These are phyloP conservation scores for Tolmerus cingulatus DNA, from an alignment of 2,888 invertebrate genomes.

Conservation along the genomic window DNA sequence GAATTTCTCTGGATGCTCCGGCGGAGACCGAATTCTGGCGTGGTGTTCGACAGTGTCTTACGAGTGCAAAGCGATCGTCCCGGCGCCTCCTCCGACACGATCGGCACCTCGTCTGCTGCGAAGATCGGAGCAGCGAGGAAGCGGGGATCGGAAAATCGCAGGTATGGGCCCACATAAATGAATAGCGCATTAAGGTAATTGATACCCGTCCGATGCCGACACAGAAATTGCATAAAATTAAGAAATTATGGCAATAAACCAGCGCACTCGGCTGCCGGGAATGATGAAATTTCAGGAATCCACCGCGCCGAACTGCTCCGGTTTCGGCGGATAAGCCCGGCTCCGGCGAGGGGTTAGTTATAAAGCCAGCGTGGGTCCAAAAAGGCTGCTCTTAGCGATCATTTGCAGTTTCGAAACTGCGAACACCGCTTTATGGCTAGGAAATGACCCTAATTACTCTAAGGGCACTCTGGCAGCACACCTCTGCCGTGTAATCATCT, in stretches of 20 bases:
- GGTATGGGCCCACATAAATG: constrained; percentile 19
- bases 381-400: neutral
- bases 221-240: constrained; percentile 38
- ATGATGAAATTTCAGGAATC: constrained; percentile 21
- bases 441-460: neutral
- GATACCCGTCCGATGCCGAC: constrained; percentile 19
- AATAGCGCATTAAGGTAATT: constrained; percentile 20
- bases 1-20: neutral
- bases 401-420: constrained; percentile 1
- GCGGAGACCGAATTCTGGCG: neutral
- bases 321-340: neutral
- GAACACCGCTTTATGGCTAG: neutral
- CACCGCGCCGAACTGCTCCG: neutral
- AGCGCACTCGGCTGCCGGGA: neutral
- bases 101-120: neutral
- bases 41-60: neutral
- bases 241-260: constrained; percentile 34
- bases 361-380: neutral
- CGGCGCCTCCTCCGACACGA: neutral
- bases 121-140: neutral
- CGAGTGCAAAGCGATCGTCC: neutral
- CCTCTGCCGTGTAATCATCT: neutral
- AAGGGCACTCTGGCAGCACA: neutral
- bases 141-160: neutral
- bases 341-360: neutral